A percentile compares a stretch with the other conserved stretches of the same genome.
Evolutionary conservation across 2,113 vertebrate genomes (phyloP).

Genomic region (Trachemys scripta): DNA sequence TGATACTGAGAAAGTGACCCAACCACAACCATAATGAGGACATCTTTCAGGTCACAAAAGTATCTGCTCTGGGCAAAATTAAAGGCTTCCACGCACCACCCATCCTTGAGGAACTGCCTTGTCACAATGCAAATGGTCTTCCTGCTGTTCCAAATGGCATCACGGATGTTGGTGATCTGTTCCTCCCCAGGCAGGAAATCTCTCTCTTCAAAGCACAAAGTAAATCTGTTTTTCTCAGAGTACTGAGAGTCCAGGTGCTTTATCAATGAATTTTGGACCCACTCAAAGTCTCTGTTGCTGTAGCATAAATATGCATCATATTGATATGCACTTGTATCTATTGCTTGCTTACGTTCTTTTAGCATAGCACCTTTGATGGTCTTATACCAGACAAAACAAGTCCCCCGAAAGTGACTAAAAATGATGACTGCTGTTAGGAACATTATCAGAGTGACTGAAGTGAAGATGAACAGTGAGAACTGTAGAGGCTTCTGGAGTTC

Average conservation of each 20-base stretch:
- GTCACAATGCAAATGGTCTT: conserved; percentile 90
- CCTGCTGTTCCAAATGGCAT: conserved; percentile 88
- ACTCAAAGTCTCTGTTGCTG: conserved; percentile 86
- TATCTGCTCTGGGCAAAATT: conserved; percentile 86
- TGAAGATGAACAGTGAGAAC: conserved; percentile 80
- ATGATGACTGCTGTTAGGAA: conserved; percentile 52
- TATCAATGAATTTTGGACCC: conserved; percentile 88
- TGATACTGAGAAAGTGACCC: conserved; percentile 88
- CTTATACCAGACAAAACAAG: conserved; percentile 85
- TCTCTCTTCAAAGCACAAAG: conserved; percentile 91
- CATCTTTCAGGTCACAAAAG: conserved; percentile 80
- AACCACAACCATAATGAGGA: conserved; percentile 88
- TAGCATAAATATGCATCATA: conserved; percentile 92
- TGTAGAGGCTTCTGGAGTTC: conserved; percentile 74
- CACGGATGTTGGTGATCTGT: conserved; percentile 87
- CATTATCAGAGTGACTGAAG: conserved; percentile 2
- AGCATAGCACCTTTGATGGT: conserved; percentile 64
- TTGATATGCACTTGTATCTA: conserved; percentile 23
- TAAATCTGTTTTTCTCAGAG: conserved; percentile 83
- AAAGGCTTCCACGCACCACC: conserved; percentile 94
- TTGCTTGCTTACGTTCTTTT: background rate
- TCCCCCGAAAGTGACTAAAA: conserved; percentile 77
- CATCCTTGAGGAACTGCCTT: conserved; percentile 89
- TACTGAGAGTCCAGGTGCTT: conserved; percentile 87
- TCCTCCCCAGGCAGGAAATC: conserved; percentile 92